Conservation (phyloP, 2,113 vertebrate genomes). For the Indicator indicator region DNA sequence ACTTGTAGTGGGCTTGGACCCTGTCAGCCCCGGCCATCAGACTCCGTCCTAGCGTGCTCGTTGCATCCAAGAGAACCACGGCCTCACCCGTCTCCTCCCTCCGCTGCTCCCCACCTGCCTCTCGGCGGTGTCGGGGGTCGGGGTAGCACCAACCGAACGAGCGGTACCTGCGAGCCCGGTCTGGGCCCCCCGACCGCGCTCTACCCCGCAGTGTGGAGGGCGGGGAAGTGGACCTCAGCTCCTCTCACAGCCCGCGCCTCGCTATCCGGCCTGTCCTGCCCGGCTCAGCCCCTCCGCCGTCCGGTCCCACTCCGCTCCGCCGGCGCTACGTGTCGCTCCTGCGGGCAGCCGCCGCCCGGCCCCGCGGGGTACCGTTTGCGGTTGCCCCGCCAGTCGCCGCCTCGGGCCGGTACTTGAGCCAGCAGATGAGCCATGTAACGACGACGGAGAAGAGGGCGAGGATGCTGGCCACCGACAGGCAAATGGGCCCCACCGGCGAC, state of each 20-base stretch:
- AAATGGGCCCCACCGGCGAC: slow-evolving; percentile 90
- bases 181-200: background rate
- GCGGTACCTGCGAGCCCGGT: background rate
- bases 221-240: background rate
- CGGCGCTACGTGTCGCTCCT: slow-evolving; percentile 33
- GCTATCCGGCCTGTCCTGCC: background rate
- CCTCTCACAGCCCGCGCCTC: background rate
- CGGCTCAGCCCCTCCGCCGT: background rate
- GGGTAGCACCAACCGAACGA: too few species aligned
- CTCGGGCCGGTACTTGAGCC: slow-evolving; percentile 93
- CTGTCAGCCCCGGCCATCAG: background rate
- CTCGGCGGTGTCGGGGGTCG: too few species aligned
- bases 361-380: slow-evolving; percentile 47
- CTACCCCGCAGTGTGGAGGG: background rate
- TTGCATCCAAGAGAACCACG: background rate
- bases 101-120: background rate
- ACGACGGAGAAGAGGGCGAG: slow-evolving; percentile 92
- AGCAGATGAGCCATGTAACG: slow-evolving; percentile 93
- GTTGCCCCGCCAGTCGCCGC: slow-evolving; percentile 67
- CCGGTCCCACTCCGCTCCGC: background rate
- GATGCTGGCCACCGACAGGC: slow-evolving; percentile 91
- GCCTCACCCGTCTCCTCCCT: background rate
- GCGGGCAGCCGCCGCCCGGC: background rate
- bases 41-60: background rate
- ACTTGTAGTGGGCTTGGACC: background rate